Base-by-base conservation (phyloP, 2,888 invertebrate genomes). In the Trissonchulus sp. region DNA sequence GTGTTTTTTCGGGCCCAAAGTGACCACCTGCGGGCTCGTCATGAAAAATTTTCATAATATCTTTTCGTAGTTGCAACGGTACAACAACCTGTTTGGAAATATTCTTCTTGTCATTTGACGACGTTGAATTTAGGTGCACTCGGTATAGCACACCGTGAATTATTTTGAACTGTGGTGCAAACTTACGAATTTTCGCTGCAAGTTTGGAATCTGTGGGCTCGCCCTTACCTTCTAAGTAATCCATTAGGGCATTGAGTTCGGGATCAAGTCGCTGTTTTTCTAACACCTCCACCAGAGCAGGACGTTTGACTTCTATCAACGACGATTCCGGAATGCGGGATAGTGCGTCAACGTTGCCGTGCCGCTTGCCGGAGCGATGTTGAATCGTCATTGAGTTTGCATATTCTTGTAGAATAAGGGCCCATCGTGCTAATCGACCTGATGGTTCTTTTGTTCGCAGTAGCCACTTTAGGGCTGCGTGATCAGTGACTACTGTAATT, bases 331-430 rank as follows among this genome's bases (percentile, higher is more conserved):
- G 48, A 48, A 48, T 48, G 23, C 48, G 48, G 23, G 48, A 48
- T 15, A 48, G 48, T 48, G 48, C 48, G 48, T 48, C 48, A 23
- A 48, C 48, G 23, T 85, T 48, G 48, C 23, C 23, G 8, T 48
- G 48, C 8, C 48, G 8, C 23, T 48, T 48, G 23, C 48, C 48
- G 23, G 48, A 23, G 8, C 48, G 48, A 23, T 48, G 48, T 15
- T 15, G 48, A 15, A 48, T 48, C 8, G 48, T 48, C 48, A 48
- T 48, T 48, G 8, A 23, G 48, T 48, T 48, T 15, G 48, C 48
- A 48, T 15, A 48, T 48, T 80, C 48, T 48, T 48, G 48, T 23
- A 48, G 8, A 15, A 23, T 48, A 15, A 48, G 23, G 48, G 48
- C 48, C 48, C 48, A 48, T 48, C 48, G 8, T 15, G 48, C 48